Conservation (phyloP, 2,113 vertebrate species). For the Dendropsophus ebraccatus region DNA sequence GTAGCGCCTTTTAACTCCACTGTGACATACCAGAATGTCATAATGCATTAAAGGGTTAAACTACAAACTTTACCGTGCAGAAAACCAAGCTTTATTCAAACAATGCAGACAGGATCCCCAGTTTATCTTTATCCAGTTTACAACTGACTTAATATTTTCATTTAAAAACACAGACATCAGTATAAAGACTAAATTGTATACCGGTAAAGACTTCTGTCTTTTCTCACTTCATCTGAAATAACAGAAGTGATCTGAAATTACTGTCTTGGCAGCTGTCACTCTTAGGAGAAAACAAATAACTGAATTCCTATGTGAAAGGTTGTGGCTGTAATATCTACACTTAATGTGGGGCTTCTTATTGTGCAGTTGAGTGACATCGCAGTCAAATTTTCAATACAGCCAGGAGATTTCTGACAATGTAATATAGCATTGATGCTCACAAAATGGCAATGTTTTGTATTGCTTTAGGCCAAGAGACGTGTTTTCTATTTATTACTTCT, state of each 20-base stretch:
- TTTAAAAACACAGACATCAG: not conserved
- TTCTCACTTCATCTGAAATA: not conserved
- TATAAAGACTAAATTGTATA: not conserved
- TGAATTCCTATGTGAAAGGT: constrained; percentile 46
- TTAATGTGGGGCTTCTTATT: constrained; percentile 10
- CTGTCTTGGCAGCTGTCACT: constrained; percentile 41
- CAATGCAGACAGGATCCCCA: not conserved
- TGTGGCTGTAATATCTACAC: constrained; percentile 34
- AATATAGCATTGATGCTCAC: constrained; percentile 5
- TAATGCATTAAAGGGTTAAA: too few species aligned
- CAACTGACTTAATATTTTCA: constrained; percentile 16
- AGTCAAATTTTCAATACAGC: constrained; percentile 24
- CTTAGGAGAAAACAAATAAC: constrained; percentile 45
- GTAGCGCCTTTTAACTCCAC: too few species aligned
- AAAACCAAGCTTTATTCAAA: not conserved
- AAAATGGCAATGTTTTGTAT: not conserved
- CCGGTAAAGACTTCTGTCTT: constrained; percentile 10
- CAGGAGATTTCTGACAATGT: constrained; percentile 33
- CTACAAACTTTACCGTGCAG: too few species aligned
- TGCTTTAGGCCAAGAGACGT: not conserved
- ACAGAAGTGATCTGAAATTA: constrained; percentile 10
- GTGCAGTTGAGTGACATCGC: constrained; percentile 32
- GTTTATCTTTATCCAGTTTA: not conserved
- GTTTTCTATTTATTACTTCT: not conserved
- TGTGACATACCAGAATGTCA: too few species aligned